phyloP scores from a whole-genome alignment of 1,140 invertebrate species.

The Glossosoma conforme region DNA sequence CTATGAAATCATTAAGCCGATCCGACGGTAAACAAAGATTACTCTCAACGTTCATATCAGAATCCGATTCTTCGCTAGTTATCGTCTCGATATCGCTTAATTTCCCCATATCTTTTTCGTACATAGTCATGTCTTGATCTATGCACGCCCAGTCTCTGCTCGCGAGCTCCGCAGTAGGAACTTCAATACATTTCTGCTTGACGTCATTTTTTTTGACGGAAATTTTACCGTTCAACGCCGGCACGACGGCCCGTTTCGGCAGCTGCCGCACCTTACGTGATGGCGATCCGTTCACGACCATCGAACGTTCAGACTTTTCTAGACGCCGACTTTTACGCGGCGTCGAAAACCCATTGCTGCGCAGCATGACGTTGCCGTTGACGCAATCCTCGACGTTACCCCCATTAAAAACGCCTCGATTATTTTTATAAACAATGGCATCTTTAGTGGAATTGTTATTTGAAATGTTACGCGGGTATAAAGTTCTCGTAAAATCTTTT shows the following conservation, averaged over 20 bases:
- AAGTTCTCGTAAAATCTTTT: too few relatives aligned
- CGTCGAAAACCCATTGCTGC: slow-evolving; percentile 34
- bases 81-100: slow-evolving; percentile 35
- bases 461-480: too few relatives aligned
- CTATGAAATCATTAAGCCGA: slow-evolving; percentile 46
- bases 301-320: slow-evolving; percentile 46
- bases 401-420: too few relatives aligned
- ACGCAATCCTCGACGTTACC: slow-evolving; percentile 9
- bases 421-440: too few relatives aligned
- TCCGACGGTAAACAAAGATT: slow-evolving; percentile 46
- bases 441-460: too few relatives aligned
- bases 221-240: slow-evolving; percentile 26
- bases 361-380: slow-evolving; percentile 3
- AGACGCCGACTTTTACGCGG: slow-evolving; percentile 45
- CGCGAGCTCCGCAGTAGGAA: slow-evolving; percentile 15
- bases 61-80: slow-evolving; percentile 42
- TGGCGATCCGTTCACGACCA: slow-evolving; percentile 45
- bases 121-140: slow-evolving; percentile 46
- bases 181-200: slow-evolving; percentile 20
- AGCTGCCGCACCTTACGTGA: slow-evolving; percentile 47
- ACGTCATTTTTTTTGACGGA: slow-evolving; percentile 24
- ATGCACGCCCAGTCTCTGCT: slow-evolving; percentile 35
- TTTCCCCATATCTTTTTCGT: slow-evolving; percentile 42
- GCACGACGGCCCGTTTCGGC: slow-evolving; percentile 35
- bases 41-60: slow-evolving; percentile 31